Evolutionary conservation across 1,140 invertebrate species (phyloP).

Genomic region (Lineus longissimus): DNA sequence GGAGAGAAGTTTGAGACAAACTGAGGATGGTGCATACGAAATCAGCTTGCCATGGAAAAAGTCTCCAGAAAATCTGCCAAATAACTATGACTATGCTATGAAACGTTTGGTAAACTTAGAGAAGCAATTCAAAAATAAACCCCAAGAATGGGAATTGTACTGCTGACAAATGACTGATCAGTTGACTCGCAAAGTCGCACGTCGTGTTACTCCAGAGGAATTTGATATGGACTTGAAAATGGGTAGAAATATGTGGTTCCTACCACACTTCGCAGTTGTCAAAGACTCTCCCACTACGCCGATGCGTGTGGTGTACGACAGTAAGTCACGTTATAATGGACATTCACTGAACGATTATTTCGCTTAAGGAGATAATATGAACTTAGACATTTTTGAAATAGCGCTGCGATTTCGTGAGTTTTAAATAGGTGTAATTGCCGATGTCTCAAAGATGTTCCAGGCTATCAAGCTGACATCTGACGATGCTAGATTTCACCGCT

Average conservation of each 20-base stretch:
- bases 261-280: not conserved
- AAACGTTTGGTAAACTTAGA: not conserved
- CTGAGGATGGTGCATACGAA: not conserved
- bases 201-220: not conserved
- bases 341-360: no score
- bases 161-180: constrained; percentile 1
- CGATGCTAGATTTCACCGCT: constrained; percentile 2
- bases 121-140: not conserved
- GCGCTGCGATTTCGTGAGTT: not conserved
- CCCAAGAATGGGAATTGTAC: not conserved
- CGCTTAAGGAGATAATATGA: no score
- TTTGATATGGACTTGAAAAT: not conserved
- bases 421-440: not conserved
- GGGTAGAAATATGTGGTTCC: not conserved
- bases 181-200: not conserved
- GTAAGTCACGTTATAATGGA: not conserved
- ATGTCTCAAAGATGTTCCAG: not conserved
- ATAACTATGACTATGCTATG: constrained; percentile 4
- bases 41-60: not conserved
- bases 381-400: no score
- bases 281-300: constrained; percentile 4
- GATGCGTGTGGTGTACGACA: not conserved
- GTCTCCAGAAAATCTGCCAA: not conserved
- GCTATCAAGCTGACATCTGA: not conserved
- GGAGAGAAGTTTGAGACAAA: not conserved